Base-by-base conservation (phyloP, 2,888 invertebrate genomes). In the Drosophila neotestacea region DNA sequence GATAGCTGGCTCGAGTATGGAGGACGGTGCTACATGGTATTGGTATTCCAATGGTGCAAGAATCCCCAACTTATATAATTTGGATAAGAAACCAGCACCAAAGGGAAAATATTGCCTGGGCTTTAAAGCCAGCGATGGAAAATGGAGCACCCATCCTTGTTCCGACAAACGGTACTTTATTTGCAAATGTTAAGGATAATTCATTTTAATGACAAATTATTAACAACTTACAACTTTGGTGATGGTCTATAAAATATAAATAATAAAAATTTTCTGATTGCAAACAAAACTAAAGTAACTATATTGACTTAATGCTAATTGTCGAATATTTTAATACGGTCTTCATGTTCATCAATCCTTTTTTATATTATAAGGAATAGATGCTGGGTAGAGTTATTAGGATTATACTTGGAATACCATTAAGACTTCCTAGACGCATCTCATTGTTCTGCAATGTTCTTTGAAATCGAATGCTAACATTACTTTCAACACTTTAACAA, bases 1-100 rank as follows among this genome's bases (percentile, higher is more conserved):
- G 73, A 65, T 54, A 0, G 47, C 65, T 3, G 73, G 74, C 36
- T 55, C 74, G 0, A 74, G 65, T 55, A 32, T 65, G 7, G 73
- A 64, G 0, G 11, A 7, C 4, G 7, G 7, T 11, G 16, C 5
- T 5, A 1, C 13, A 22, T 73, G 70, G 65, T 42, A 5, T 1
- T 74, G 73, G 73, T 70, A 27, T 6, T 30, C 22, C 13, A 50
- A n/a, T 4, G 73, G 73, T 0, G 5, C 6, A 0, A 0, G 11
- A 4, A 5, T 73, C 0, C 16, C 1, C 2, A 46, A 42, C 22
- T 2, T 1, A 0, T 54, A 69, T 22, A 68, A 62, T 4, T 2
- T 0, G 6, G 47, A 0, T 4, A 4, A 22, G 22, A 22, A 22
- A 22, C 22, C 5, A n/a, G 36, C 59, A 4, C 1, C 2, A 3